Base-by-base conservation (phyloP, 2,888 invertebrate genomes). In the Sminthurinus aureus region DNA sequence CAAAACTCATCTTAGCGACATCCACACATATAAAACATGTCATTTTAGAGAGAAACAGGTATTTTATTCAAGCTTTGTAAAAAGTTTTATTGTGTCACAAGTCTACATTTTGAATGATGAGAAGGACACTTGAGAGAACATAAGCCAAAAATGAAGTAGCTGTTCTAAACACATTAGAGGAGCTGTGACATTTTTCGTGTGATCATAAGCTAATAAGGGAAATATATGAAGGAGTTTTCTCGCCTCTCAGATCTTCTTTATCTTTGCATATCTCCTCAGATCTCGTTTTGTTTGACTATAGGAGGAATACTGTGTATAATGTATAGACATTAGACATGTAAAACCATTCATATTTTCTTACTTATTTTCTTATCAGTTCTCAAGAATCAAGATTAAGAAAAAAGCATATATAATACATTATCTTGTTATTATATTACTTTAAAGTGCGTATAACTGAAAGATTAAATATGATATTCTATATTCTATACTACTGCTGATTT, bases 121-220 rank as follows among this genome's bases (percentile, higher is more conserved):
- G 80, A 52, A 80, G 80, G 80, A 73, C 71, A 51, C 50, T 80
- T 73, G 80, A 81, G 80, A 81, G 51, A 73, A 71, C 58, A 58
- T 73, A 81, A 81, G 69, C 73, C 80, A 73, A 81, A 81, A 81
- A 26, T 73, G 73, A 81, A 81, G 80, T 81, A 81, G 80, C 80
- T 73, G 71, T 74, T 81, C 52, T 51, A 74, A 38, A 79, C 26
- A 67, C 66, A 73, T 73, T 26, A 73, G 74, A 8, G 52, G 64
- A 81, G 73, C 26, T 26, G 78, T 50, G 78, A 71, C 71, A 71
- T 71, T 71, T 67, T 71, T 71, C 1, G 24, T 71, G 20, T 8
- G 24, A 12, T 13, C 71, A 26, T 13, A 12, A 26, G 22, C 58
- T 58, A 58, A 58, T 58, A 58, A 15, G 58, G 58, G 58, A 58